Percentiles rank a stretch among this genome's conserved stretches.
phyloP scores from a whole-genome alignment of 2,888 invertebrate species.

The Yponomeuta malinellus region DNA sequence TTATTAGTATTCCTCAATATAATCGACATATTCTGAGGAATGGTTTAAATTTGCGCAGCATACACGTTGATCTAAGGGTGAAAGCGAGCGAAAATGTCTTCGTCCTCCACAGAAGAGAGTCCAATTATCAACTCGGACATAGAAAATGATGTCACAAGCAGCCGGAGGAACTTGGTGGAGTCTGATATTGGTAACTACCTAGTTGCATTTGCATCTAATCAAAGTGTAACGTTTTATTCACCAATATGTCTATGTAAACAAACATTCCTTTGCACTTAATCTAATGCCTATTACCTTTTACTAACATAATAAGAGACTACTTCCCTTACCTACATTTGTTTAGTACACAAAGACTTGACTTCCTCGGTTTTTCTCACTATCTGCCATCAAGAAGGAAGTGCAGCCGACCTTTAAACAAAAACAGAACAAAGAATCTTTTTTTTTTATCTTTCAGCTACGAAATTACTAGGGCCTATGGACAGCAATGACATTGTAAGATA shows the following conservation, averaged over 20 bases:
- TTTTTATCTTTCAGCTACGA: not conserved
- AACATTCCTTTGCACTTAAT: not conserved
- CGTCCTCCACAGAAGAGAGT: constrained; percentile 51
- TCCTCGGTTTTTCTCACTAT: not conserved
- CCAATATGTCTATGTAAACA: not conserved
- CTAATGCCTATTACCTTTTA: not conserved
- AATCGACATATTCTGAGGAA: not conserved
- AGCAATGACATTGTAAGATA: not conserved
- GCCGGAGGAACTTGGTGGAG: constrained; percentile 52
- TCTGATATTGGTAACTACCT: constrained; percentile 40
- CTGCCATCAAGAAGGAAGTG: not conserved
- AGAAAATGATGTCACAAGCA: constrained; percentile 59
- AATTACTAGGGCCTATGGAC: not conserved
- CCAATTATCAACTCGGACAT: constrained; percentile 64
- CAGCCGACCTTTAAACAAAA: not conserved
- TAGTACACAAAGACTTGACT: not conserved
- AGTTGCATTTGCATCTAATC: not conserved
- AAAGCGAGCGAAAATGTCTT: constrained; percentile 38
- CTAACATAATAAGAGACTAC: not conserved
- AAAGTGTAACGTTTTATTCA: not conserved
- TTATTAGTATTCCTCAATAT: not conserved
- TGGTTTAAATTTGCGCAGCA: not conserved
- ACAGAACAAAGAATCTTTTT: not conserved
- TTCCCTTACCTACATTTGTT: not conserved
- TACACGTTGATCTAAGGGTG: not conserved